A percentile compares a stretch with the other conserved stretches of the same genome.
phyloP scores from a whole-genome alignment of 2,888 invertebrate genomes.

The Machimus rusticus region DNA sequence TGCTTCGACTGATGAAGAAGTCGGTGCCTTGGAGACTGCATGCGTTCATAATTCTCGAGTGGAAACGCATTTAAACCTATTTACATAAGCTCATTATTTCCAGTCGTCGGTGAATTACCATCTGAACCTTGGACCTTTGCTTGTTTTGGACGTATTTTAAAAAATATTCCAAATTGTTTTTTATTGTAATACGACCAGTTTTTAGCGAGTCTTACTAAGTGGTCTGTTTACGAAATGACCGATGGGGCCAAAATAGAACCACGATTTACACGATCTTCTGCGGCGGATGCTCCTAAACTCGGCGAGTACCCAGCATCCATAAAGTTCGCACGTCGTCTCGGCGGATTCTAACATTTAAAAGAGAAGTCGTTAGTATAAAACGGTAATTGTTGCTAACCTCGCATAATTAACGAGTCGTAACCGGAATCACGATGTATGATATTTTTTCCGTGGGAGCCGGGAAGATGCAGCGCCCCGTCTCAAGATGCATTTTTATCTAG shows the following conservation, averaged over 20 bases:
- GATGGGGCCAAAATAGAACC: not conserved
- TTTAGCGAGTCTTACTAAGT: not conserved
- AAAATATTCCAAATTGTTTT: not conserved
- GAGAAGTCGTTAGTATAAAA: not conserved
- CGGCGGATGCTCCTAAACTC: not conserved
- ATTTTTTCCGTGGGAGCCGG: not conserved
- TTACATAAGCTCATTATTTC: not conserved
- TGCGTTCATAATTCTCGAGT: not conserved
- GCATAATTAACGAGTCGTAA: not conserved
- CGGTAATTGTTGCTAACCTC: not conserved
- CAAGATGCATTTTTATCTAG: not conserved
- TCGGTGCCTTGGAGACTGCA: no score
- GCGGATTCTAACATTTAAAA: not conserved
- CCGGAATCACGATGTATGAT: not conserved
- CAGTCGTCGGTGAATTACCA: not conserved
- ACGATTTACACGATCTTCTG: not conserved
- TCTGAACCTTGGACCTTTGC: not conserved
- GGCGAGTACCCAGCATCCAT: not conserved
- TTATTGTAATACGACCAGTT: not conserved
- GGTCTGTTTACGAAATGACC: not conserved
- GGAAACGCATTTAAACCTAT: not conserved
- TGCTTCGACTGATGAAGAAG: no score
- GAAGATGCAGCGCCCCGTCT: not conserved
- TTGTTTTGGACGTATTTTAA: not conserved
- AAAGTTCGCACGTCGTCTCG: not conserved